phyloP scores from a whole-genome alignment of 2,797 vertebrate genomes.

The Huso huso region DNA sequence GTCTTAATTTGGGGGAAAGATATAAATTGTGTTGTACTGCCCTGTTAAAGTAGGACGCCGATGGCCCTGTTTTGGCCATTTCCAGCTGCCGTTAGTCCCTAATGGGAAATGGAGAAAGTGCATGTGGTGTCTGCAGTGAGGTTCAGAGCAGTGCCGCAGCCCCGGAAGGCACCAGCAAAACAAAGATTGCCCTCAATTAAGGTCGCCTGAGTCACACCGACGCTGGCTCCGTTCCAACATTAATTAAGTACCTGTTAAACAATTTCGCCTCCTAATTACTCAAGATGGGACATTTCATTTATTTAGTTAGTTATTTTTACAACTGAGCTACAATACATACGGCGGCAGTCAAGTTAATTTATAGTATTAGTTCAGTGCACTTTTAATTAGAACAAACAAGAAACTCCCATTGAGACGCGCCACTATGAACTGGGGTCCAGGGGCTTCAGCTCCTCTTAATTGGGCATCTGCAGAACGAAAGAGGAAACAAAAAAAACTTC shows the following conservation, averaged over 20 bases:
- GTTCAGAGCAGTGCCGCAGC: slow-evolving; percentile 39
- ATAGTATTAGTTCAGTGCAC: slow-evolving; percentile 26
- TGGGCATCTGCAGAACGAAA: too few relatives aligned
- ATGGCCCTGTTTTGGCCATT: slow-evolving; percentile 26
- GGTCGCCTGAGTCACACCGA: slow-evolving; percentile 58
- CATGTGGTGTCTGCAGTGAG: slow-evolving; percentile 46
- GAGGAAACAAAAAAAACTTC: too few relatives aligned
- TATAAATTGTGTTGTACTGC: slow-evolving; percentile 50
- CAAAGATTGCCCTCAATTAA: slow-evolving; percentile 68
- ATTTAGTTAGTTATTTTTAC: background rate
- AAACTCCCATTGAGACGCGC: slow-evolving; percentile 46
- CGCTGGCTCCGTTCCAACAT: slow-evolving; percentile 54
- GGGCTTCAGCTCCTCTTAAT: background rate
- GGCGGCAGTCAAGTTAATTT: slow-evolving; percentile 35
- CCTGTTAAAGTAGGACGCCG: slow-evolving; percentile 22
- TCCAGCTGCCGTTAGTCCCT: slow-evolving; percentile 54
- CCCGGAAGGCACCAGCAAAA: slow-evolving; percentile 47
- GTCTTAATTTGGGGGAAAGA: slow-evolving; percentile 66
- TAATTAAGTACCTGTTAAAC: slow-evolving; percentile 69
- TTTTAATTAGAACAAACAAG: slow-evolving; percentile 70
- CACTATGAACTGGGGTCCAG: slow-evolving; percentile 32
- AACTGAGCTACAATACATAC: slow-evolving; percentile 17
- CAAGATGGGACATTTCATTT: slow-evolving; percentile 48
- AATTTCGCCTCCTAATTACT: slow-evolving; percentile 55
- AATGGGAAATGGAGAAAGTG: slow-evolving; percentile 61